Conservation (phyloP, 2,888 invertebrate genomes). For the Smittia aterrima region DNA sequence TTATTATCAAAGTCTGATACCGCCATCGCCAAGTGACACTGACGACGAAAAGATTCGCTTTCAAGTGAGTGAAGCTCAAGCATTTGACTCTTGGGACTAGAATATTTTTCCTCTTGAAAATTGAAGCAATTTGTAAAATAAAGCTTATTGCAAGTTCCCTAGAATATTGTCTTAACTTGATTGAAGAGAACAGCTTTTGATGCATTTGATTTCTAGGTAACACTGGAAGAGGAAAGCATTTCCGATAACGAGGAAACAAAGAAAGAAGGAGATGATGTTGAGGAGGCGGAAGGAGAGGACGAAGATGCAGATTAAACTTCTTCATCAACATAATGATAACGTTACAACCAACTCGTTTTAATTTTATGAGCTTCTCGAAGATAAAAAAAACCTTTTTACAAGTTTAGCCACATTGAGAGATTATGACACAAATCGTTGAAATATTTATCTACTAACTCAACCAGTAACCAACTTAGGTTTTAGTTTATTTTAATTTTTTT, state of each 20-base stretch:
- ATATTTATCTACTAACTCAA: no score
- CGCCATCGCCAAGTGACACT: conserved; percentile 72
- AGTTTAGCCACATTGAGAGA: no score
- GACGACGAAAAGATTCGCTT: conserved; percentile 72
- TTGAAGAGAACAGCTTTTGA: not conserved
- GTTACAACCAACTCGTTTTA: no score
- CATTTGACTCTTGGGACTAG: not conserved
- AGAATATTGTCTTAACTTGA: not conserved
- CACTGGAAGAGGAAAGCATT: conserved; percentile 37
- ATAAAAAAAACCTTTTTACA: no score
- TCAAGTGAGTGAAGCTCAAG: conserved; percentile 57
- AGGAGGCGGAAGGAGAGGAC: conserved; percentile 25
- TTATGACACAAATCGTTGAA: no score
- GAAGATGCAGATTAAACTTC: not conserved
- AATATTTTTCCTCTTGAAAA: no score
- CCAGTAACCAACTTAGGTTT: no score
- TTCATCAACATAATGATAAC: no score
- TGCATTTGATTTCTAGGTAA: conserved; percentile 30
- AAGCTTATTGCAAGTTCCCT: conserved; percentile 13
- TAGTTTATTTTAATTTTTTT: no score
- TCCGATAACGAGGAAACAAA: conserved; percentile 37
- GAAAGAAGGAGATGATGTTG: no score
- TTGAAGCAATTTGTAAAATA: not conserved
- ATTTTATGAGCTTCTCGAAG: no score
- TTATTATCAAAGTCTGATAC: conserved; percentile 94